Conservation (phyloP, 2,113 vertebrate genomes). For the Lophura nycthemera region DNA sequence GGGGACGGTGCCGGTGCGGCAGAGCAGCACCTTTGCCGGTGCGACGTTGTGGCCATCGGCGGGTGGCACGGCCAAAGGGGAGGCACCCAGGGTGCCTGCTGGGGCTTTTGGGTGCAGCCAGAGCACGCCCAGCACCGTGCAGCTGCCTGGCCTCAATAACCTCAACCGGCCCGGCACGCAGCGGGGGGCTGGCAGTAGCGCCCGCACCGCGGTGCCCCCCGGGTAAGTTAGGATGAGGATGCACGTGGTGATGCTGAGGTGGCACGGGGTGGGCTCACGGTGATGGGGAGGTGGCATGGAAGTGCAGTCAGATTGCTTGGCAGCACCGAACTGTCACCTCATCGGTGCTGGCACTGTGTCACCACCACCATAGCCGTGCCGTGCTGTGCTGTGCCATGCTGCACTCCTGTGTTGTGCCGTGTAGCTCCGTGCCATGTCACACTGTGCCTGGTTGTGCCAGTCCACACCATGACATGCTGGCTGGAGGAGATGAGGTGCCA, state of each 20-base stretch:
- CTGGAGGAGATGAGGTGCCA: background rate
- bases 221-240: slow-evolving; percentile 81
- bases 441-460: too few relatives aligned
- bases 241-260: background rate
- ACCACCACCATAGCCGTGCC: background rate
- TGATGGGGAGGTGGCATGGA: background rate
- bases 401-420: too few relatives aligned
- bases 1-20: slow-evolving; percentile 76
- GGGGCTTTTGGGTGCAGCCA: slow-evolving; percentile 75
- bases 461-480: background rate
- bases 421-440: background rate
- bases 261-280: background rate
- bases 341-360: background rate
- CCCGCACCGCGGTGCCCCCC: slow-evolving; percentile 86
- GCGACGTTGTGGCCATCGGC: slow-evolving; percentile 80
- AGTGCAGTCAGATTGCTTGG: background rate
- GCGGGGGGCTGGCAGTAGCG: slow-evolving; percentile 79
- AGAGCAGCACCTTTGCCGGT: slow-evolving; percentile 91
- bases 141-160: slow-evolving; percentile 91
- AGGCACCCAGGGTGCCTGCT: slow-evolving; percentile 76
- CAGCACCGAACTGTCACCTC: background rate
- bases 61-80: slow-evolving; percentile 75
- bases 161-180: slow-evolving; percentile 92
- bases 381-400: background rate
- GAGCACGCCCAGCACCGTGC: slow-evolving; percentile 59